A percentile compares a stretch with the other conserved stretches of the same genome.
Conservation (phyloP, 2,113 vertebrate species). For the Myiagra hebetior region DNA sequence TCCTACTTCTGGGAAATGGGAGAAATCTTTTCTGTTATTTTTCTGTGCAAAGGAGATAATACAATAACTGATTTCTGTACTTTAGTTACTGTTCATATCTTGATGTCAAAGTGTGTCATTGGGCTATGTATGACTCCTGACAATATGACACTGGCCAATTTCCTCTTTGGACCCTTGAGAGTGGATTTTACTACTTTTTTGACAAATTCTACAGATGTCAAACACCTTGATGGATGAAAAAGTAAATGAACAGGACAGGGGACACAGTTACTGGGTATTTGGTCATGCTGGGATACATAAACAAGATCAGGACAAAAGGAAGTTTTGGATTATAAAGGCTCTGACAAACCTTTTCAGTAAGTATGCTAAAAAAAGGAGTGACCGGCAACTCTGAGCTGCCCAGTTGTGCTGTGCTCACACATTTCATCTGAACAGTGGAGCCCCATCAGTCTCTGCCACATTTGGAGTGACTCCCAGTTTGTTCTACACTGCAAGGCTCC, state of each 20-base stretch:
- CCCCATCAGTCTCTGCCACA: not conserved
- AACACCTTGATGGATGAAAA: slow-evolving; percentile 30
- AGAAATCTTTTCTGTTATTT: not conserved
- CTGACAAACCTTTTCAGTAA: slow-evolving; percentile 20
- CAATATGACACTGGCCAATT: slow-evolving; percentile 35
- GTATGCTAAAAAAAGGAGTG: not conserved
- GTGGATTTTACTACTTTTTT: not conserved
- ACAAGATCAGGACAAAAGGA: not conserved
- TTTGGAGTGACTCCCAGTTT: not conserved
- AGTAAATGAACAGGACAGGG: not conserved
- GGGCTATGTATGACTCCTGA: not conserved
- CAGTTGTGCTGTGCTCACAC: not conserved
- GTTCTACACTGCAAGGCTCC: slow-evolving; percentile 8
- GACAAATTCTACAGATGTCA: not conserved
- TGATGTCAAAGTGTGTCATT: not conserved
- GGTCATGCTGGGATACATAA: slow-evolving; percentile 43
- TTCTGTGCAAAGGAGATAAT: not conserved
- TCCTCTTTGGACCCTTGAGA: slow-evolving; percentile 2
- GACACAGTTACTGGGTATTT: not conserved
- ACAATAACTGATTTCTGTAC: not conserved
- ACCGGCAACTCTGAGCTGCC: not conserved
- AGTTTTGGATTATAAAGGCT: slow-evolving; percentile 10
- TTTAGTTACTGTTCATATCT: not conserved
- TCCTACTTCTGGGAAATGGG: not conserved
- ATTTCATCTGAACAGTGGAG: not conserved